Conservation (phyloP, 1,140 invertebrate species). For the Thaumatotibia leucotreta region DNA sequence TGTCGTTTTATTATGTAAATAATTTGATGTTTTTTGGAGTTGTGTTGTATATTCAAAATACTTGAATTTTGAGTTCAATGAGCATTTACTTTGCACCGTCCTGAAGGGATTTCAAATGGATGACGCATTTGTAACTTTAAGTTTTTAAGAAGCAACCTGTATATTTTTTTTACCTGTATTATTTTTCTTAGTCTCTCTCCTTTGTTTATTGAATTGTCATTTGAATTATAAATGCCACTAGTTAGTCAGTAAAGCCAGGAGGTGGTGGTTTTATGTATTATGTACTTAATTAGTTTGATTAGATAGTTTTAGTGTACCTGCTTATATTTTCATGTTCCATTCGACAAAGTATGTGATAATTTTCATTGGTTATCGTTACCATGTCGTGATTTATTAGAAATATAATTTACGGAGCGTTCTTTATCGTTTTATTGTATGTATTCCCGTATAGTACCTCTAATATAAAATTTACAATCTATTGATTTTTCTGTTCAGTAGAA, state of each 20-base stretch:
- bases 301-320: neutral
- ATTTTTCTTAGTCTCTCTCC: neutral
- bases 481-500: neutral
- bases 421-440: neutral
- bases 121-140: too few species aligned
- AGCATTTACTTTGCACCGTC: too few species aligned
- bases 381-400: conserved; percentile 2
- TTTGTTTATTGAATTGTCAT: neutral
- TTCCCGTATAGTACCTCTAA: neutral
- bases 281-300: neutral
- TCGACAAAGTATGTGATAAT: neutral
- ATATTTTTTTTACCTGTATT: neutral
- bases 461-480: neutral
- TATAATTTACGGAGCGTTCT: conserved; percentile 5
- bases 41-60: too few species aligned
- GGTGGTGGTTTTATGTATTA: neutral
- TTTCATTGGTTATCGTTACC: neutral
- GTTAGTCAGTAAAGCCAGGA: neutral
- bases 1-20: too few species aligned
- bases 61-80: too few species aligned
- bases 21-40: too few species aligned
- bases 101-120: too few species aligned
- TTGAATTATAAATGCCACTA: neutral
- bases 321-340: neutral
- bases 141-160: neutral